Conservation (phyloP, 1,140 invertebrate species). For the Hylaeus anthracinus region DNA sequence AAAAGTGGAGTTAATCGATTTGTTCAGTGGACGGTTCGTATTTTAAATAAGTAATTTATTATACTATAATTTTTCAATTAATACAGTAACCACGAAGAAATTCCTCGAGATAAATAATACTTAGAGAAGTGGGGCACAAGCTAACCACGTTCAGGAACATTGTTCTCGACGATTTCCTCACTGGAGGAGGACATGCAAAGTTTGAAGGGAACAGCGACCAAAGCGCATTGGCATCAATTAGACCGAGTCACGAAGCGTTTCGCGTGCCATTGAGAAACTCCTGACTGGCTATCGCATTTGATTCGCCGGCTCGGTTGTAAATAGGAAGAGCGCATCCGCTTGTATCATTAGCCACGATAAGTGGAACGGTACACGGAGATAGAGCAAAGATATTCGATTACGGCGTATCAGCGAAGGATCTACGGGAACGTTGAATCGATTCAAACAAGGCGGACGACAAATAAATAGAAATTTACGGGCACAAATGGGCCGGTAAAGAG, state of each 20-base stretch:
- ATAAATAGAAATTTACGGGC: background rate
- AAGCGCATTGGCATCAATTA: slow-evolving; percentile 3
- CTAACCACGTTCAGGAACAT: background rate
- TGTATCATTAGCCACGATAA: slow-evolving; percentile 3
- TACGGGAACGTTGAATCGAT: background rate
- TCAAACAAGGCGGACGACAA: background rate
- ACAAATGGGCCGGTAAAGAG: background rate
- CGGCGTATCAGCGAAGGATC: slow-evolving; percentile 3
- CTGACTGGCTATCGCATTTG: background rate
- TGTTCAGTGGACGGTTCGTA: no score
- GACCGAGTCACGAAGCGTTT: background rate
- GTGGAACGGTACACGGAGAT: slow-evolving; percentile 7
- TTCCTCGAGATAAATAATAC: no score
- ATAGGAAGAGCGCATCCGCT: background rate
- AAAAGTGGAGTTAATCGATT: no score
- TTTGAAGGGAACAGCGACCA: background rate
- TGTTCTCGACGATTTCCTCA: background rate
- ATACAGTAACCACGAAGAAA: no score
- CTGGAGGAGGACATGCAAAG: background rate
- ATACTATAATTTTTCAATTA: no score
- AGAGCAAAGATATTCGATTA: background rate
- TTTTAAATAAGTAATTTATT: no score
- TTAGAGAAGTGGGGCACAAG: background rate
- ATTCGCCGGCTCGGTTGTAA: background rate
- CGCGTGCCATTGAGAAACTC: background rate